Percentiles rank a stretch among this genome's conserved stretches.
Conservation (phyloP, 2,113 vertebrate species). For the Marmota monax region DNA sequence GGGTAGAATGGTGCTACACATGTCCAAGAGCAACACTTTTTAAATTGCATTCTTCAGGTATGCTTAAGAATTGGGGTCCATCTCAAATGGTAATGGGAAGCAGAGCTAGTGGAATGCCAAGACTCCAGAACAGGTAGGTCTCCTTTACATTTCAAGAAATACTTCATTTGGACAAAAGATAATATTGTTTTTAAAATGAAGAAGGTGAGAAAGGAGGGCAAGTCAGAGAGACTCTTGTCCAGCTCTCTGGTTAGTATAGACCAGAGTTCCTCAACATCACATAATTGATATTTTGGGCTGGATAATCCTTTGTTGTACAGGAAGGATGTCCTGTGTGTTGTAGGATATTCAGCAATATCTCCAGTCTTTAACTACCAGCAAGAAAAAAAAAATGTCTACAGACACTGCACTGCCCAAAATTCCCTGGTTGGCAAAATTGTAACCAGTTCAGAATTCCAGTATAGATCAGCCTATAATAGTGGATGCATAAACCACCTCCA, state of each 20-base stretch:
- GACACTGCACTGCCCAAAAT: background rate
- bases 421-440: fast-evolving
- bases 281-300: background rate
- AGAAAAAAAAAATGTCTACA: background rate
- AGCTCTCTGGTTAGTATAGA: background rate
- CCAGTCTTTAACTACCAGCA: background rate
- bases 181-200: background rate
- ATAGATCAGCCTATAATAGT: background rate
- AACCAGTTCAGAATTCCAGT: background rate
- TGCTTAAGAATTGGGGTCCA: background rate
- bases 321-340: background rate
- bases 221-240: background rate
- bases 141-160: background rate
- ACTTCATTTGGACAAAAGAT: background rate
- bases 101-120: background rate
- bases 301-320: background rate
- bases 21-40: background rate
- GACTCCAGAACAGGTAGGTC: background rate
- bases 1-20: background rate
- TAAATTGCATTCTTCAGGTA: background rate
- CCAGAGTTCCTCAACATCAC: background rate
- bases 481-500: fast-evolving
- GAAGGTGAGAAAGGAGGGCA: background rate
- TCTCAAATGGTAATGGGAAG: background rate
- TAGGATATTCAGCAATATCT: background rate